Evolutionary conservation across 1,140 invertebrate species (phyloP), one percentile per base, ranked within the genome.

Genomic region (Geopemphigus sp.): DNA sequence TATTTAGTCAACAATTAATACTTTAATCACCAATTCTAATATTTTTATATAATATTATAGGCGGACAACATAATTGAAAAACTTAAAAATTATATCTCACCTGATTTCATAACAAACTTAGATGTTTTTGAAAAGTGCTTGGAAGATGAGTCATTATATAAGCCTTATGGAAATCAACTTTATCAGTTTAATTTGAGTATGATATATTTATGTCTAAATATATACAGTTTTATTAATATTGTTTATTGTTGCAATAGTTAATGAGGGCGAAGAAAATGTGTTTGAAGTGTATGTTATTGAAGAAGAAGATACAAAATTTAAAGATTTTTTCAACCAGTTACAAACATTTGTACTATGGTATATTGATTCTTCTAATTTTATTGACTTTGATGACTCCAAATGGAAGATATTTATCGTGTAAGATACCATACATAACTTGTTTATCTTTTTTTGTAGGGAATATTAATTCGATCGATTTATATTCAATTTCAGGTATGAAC

Each of bases 301-400:
- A 68, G 26, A 56, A 17, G 63, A 82, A 15, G 57, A 47, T n/a
- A 24, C 4, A 0, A 19, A 29, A 17, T 81, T 81, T 24, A 66
- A 81, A 24, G 59, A 73, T 8, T 80, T 80, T 80, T 82, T 81
- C 84, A 86, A 91, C 82, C 89, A 93, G 80, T 87, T 98, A 80
- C 95, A 98, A 87, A 95, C 94, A 10, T 96, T 98, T 84, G 87
- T 98, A 15, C 85, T 98, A 76, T 99, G 95, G 92, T 99, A 93
- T 84, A 94, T 99, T 83, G 97, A 98, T 89, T 96, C 94, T 8
- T 93, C 93, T 15, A 93, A 90, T 64, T 98, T 93, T 84, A 94
- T 98, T 83, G 96, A 98, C 87, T 88, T 92, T 5, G 93, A 96
- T 85, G 97, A 99, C 88, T 90, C 93, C 39, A 90, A 92, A 82